These are phyloP conservation scores for Drosophila kanekoi DNA, from an alignment of 2,888 invertebrate genomes.

Conservation along the genomic window DNA sequence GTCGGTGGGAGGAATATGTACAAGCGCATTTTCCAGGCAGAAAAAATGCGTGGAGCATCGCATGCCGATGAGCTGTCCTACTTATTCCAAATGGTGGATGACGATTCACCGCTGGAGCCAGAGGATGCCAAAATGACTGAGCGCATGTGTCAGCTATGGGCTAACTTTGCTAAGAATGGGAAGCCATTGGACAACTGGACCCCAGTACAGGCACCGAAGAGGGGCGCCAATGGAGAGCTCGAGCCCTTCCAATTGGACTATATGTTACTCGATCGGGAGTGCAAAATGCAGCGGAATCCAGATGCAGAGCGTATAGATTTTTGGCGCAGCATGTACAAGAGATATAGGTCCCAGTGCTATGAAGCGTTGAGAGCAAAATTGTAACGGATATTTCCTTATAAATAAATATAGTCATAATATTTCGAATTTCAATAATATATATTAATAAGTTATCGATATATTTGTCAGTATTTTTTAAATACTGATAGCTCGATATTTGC, in stretches of 20 bases:
- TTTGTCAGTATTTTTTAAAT: neutral
- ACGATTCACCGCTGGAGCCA: constrained; percentile 47
- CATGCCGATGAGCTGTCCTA: constrained; percentile 88
- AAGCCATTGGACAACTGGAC: constrained; percentile 83
- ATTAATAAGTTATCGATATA: neutral
- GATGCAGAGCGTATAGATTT: constrained; percentile 81
- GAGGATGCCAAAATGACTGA: constrained; percentile 82
- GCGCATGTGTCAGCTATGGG: constrained; percentile 87
- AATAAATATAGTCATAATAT: constrained; percentile 8
- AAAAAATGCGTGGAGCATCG: constrained; percentile 86
- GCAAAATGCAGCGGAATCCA: constrained; percentile 78
- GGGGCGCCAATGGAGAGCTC: constrained; percentile 8
- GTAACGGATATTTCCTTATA: constrained; percentile 30
- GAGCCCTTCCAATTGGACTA: constrained; percentile 73
- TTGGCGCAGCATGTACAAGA: constrained; percentile 81
- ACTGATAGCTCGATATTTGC: too few relatives aligned
- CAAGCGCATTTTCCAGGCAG: constrained; percentile 85
- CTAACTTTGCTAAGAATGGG: constrained; percentile 88
- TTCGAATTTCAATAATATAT: neutral
- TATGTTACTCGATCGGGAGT: constrained; percentile 75
- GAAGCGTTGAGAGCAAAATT: constrained; percentile 66
- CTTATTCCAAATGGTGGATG: constrained; percentile 85
- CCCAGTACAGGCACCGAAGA: constrained; percentile 57
- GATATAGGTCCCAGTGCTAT: constrained; percentile 70
- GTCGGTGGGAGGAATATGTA: constrained; percentile 86